Base-by-base conservation (phyloP, 2,888 invertebrate species). In the Muscina levida region DNA sequence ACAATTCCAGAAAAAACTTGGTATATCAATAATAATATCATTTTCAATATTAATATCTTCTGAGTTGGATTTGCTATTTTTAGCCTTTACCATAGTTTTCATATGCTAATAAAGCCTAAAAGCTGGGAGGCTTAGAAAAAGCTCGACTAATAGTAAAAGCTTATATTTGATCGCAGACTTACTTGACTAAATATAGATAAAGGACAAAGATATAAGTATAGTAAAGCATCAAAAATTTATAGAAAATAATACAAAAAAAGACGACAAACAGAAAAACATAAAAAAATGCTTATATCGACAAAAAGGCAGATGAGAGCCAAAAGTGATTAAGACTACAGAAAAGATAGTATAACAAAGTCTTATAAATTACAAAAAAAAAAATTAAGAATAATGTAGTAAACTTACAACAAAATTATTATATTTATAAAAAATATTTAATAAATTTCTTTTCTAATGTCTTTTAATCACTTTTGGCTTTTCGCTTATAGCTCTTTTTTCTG, bases 41-140 rank as follows among this genome's bases (percentile, higher is more conserved):
- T n/a, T n/a, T n/a, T n/a, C n/a, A n/a, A n/a, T n/a, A n/a, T n/a
- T n/a, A n/a, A n/a, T n/a, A n/a, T n/a, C n/a, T 31, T 31, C 31
- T 31, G 8, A 31, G 31, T 31, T 31, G n/a, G 31, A 31, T 39
- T 31, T n/a, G 37, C 42, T 10, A 13, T 42, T 39, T 67, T 67
- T 67, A 51, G 48, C 51, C 51, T 51, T 67, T 48, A 51, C 66
- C 67, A 67, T 37, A 24, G 44, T 46, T 5, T 31, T 31, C 3
- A 31, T 3, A 31, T 5, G 31, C 31, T 31, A 31, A 31, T n/a
- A n/a, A 31, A 31, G 31, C 3, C 31, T n/a, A 31, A 31, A 31
- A 31, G 31, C 31, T 31, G 31, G 8, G 31, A 31, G 31, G 31
- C 31, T 31, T 31, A 31, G 3, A 31, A 31, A n/a, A 31, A 31